phyloP scores from a whole-genome alignment of 1,140 invertebrate species.

The Atta colombica region DNA sequence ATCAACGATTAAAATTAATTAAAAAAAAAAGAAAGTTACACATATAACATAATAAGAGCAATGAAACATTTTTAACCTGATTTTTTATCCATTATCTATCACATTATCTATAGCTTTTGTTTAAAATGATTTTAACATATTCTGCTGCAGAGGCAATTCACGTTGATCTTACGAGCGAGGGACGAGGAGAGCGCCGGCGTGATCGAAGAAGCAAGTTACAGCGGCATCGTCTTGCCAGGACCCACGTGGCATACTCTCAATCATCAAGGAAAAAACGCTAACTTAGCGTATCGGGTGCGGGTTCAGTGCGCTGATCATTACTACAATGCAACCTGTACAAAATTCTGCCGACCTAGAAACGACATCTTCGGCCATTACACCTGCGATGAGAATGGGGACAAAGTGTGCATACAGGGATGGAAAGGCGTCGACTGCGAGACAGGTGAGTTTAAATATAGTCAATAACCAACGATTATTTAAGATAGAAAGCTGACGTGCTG shows the following conservation, averaged over 20 bases:
- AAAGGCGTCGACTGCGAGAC: constrained; percentile 96
- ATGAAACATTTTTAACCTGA: background rate
- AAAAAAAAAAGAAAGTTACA: background rate
- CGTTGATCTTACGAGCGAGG: constrained; percentile 95
- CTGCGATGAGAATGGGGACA: constrained; percentile 95
- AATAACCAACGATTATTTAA: background rate
- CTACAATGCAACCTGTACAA: constrained; percentile 97
- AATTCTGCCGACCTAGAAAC: constrained; percentile 95
- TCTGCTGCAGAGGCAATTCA: constrained; percentile 94
- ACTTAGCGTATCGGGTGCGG: constrained; percentile 95
- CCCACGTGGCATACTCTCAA: constrained; percentile 96
- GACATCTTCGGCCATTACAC: constrained; percentile 98
- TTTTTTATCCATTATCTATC: background rate
- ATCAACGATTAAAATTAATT: background rate
- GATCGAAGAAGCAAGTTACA: constrained; percentile 96
- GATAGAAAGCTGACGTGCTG: too few relatives aligned
- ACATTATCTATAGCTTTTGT: constrained; percentile 58
- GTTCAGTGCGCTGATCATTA: constrained; percentile 97
- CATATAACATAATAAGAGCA: background rate
- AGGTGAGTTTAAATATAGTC: constrained; percentile 88
- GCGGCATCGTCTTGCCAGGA: constrained; percentile 95
- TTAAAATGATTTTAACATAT: background rate
- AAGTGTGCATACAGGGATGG: constrained; percentile 97
- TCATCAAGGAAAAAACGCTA: constrained; percentile 91
- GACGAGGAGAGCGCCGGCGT: constrained; percentile 92